A percentile compares a stretch with the other conserved stretches of the same genome.
These are phyloP conservation scores for Platysteira castanea DNA, from an alignment of 2,113 vertebrate genomes.

Conservation along the genomic window DNA sequence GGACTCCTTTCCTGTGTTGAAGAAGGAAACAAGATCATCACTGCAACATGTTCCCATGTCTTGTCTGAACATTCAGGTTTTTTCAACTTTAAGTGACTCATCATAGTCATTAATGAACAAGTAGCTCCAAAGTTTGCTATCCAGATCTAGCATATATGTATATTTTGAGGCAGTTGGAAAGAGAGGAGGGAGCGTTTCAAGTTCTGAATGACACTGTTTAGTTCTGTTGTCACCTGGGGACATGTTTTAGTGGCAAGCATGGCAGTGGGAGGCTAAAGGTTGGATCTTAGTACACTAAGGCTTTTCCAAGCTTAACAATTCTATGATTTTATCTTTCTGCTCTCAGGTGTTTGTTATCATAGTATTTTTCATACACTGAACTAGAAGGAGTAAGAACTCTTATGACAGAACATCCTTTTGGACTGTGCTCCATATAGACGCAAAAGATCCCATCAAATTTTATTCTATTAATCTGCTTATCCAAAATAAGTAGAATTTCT, in stretches of 20 bases:
- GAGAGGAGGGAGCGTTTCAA: background rate
- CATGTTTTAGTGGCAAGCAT: background rate
- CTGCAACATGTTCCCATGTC: background rate
- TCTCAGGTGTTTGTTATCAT: background rate
- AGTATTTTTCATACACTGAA: background rate
- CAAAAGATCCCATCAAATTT: background rate
- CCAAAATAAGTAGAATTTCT: background rate
- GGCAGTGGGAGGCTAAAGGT: background rate
- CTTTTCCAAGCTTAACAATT: background rate
- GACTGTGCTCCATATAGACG: background rate
- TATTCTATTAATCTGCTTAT: background rate
- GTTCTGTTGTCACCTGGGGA: background rate
- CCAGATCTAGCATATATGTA: background rate
- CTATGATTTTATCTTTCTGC: background rate
- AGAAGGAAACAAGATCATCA: background rate
- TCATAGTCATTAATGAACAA: background rate
- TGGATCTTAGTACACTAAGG: background rate
- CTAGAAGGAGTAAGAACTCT: background rate
- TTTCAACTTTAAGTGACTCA: background rate
- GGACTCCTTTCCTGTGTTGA: background rate
- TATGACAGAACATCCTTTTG: background rate
- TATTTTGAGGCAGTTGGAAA: rapidly evolving
- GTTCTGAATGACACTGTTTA: background rate
- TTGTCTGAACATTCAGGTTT: background rate
- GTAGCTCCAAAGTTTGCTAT: background rate